Evolutionary conservation across 2,888 invertebrate genomes (phyloP), one percentile per base, ranked within the genome.

Genomic region (Ephialtes manifestator): DNA sequence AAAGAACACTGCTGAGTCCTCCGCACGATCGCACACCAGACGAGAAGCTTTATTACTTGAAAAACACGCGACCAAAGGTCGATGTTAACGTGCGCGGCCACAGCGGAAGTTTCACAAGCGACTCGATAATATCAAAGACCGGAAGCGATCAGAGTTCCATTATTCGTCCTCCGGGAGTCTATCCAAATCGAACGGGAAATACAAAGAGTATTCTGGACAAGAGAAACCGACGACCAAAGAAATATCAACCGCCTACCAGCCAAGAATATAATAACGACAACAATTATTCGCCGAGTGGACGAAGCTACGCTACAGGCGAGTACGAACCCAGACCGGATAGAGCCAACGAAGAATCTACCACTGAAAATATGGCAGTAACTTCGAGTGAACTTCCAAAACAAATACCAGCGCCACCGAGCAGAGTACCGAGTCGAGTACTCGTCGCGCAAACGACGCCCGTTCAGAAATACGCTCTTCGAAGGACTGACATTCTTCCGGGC

Each of bases 351-450:
- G 68, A 87, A 7, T 89, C 91, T 8, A 93, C 93, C 8, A 92
- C 93, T 18, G 93, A 93, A 71, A 90, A 88, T 72, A 89, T 92
- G 8, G 89, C 93, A 84, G 93, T 93, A 5, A 94, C 94, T 0
- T 94, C 94, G 46, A 94, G 94, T 87, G 94, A 94, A 76, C 86
- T 94, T 48, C 94, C 94, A 0, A 94, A 94, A 83, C 94, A 94
- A 84, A 94, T 94, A 79, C 94, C 94, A 15, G 92, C 94, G 2
- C 94, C 94, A 0, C 94, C 94, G 2, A 92, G 91, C 83, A 91
- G 89, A 72, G 83, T 89, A 43, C 91, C 89, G 4, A 89, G 85
- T 24, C 89, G 87, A 4, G 76, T 86, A 0, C 82, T 88, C 20
- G 88, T 92, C 79, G 89, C 90, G 1, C 93, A 93, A 55, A 93